Evolutionary conservation across 2,888 invertebrate species (phyloP).

Genomic region (Drosophila fulvimacula): DNA sequence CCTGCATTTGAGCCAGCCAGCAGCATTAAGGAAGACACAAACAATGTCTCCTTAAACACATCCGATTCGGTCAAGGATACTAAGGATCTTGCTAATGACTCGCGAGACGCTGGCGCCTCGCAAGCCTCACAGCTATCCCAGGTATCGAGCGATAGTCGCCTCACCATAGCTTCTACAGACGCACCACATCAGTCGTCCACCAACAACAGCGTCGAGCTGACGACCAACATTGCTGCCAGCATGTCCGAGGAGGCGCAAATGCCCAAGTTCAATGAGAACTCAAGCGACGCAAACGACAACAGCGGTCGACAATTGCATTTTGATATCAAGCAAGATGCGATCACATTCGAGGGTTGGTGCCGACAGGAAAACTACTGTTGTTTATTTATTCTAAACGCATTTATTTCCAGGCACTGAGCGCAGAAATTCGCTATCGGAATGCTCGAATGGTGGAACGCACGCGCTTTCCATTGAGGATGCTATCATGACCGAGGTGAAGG

Average conservation of each 20-base stretch:
- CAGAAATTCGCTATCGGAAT: conserved; percentile 55
- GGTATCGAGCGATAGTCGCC: conserved; percentile 87
- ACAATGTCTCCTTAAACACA: conserved; percentile 49
- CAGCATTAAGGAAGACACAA: conserved; percentile 85
- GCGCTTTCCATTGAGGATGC: conserved; percentile 63
- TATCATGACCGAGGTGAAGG: conserved; percentile 66
- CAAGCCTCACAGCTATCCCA: conserved; percentile 88
- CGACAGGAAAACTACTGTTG: background rate
- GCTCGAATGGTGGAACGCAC: conserved; percentile 22
- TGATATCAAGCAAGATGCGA: conserved; percentile 84
- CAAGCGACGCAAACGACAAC: conserved; percentile 65
- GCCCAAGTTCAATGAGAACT: conserved; percentile 84
- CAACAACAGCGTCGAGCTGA: conserved; percentile 46
- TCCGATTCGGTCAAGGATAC: conserved; percentile 59
- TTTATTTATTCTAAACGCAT: background rate
- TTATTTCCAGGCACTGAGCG: conserved; percentile 75
- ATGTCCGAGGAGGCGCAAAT: conserved; percentile 85
- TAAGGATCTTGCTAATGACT: conserved; percentile 59
- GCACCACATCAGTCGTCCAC: conserved; percentile 85
- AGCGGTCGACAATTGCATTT: conserved; percentile 72
- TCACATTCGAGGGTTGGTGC: conserved; percentile 82
- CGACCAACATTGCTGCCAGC: conserved; percentile 83
- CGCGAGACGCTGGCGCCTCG: conserved; percentile 83
- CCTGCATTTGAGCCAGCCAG: conserved; percentile 68
- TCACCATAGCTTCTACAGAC: conserved; percentile 80